Evolutionary conservation across 2,888 invertebrate genomes (phyloP).

Genomic region (Cotesia congregata): DNA sequence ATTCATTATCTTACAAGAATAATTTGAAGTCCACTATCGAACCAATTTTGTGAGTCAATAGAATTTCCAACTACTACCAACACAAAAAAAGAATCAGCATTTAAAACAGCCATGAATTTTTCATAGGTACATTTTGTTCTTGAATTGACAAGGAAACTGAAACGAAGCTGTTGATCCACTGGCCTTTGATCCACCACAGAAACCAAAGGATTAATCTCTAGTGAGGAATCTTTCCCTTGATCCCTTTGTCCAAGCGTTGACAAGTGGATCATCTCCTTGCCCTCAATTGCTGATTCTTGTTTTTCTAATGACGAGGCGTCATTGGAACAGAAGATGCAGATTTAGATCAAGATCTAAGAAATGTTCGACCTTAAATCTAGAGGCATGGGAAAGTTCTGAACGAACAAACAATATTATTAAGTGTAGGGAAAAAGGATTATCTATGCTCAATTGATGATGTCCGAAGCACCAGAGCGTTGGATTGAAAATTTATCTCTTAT

Average conservation of each 20-base stretch:
- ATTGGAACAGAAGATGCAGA: too few relatives aligned
- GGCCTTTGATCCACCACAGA: not conserved
- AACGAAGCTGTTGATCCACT: not conserved
- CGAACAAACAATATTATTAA: not conserved
- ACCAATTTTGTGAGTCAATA: too few relatives aligned
- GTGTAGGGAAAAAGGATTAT: slow-evolving; percentile 6
- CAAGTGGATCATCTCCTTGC: not conserved
- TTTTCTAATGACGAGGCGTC: too few relatives aligned
- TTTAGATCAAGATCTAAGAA: too few relatives aligned
- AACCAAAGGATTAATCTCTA: not conserved
- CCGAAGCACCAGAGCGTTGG: slow-evolving; percentile 19
- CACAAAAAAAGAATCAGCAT: not conserved
- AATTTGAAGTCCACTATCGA: too few relatives aligned
- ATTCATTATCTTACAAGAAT: too few relatives aligned
- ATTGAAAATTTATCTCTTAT: slow-evolving; percentile 10
- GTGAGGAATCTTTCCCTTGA: not conserved
- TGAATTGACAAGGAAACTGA: not conserved
- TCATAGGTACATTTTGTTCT: not conserved
- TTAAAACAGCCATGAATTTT: slow-evolving; percentile 7
- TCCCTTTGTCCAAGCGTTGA: not conserved
- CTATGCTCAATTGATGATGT: slow-evolving; percentile 22
- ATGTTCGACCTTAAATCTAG: too few relatives aligned
- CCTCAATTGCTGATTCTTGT: not conserved
- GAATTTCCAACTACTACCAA: too few relatives aligned
- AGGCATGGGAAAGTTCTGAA: not conserved